Conservation (phyloP, 2,797 vertebrate species). For the Arnoldichthys spilopterus region DNA sequence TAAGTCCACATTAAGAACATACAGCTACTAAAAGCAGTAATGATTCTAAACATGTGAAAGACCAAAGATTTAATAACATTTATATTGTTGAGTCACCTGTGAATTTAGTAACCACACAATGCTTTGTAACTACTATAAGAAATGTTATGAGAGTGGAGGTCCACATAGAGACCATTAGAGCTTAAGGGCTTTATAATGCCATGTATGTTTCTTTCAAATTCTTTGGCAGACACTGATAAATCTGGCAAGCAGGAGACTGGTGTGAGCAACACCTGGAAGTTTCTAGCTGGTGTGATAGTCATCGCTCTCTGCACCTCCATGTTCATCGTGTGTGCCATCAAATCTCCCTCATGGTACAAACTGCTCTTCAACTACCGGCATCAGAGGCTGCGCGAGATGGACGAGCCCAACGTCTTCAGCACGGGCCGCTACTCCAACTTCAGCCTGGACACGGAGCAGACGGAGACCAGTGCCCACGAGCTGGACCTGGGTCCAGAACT, state of each 20-base stretch:
- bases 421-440: constrained; percentile 58
- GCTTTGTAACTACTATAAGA: not conserved
- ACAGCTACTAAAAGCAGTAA: not conserved
- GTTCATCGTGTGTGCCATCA: constrained; percentile 82
- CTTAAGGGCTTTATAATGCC: not conserved
- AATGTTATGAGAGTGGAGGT: not conserved
- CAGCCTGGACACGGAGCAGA: constrained; percentile 63
- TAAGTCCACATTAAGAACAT: not conserved
- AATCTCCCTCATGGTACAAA: constrained; percentile 86
- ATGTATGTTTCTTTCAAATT: constrained; percentile 15
- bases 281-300: constrained; percentile 79
- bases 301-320: constrained; percentile 76
- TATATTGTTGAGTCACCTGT: no score
- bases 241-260: not conserved
- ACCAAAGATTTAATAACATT: no score
- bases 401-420: constrained; percentile 65
- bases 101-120: no score
- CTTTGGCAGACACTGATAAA: not conserved
- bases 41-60: not conserved
- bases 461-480: constrained; percentile 69
- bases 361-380: constrained; percentile 87
- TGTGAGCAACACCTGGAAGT: constrained; percentile 86
- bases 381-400: constrained; percentile 76
- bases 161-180: not conserved
- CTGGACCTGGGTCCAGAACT: constrained; percentile 62